Percentiles rank a stretch among this genome's conserved stretches.
These are phyloP conservation scores for Pissodes strobi DNA, from an alignment of 1,140 invertebrate genomes.

Conservation along the genomic window DNA sequence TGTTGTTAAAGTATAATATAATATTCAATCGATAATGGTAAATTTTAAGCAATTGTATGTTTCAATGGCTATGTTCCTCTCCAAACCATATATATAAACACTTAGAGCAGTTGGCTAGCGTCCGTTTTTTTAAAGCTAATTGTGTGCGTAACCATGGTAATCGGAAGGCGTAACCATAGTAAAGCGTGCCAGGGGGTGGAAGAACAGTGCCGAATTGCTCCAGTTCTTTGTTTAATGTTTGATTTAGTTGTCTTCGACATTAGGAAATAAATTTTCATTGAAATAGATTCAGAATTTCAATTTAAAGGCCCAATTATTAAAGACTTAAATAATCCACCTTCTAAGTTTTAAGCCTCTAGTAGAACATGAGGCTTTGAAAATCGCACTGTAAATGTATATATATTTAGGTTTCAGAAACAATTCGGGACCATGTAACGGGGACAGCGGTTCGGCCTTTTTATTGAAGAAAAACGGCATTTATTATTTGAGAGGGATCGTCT, in stretches of 20 bases:
- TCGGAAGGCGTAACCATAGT: too few species aligned
- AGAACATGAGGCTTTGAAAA: background rate
- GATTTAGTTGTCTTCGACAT: background rate
- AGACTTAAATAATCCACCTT: background rate
- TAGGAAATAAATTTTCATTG: too few species aligned
- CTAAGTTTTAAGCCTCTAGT: background rate
- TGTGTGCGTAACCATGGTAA: too few species aligned
- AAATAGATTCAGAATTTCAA: conserved; percentile 48
- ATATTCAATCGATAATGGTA: too few species aligned
- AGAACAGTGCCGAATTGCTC: too few species aligned
- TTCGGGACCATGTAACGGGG: conserved; percentile 51
- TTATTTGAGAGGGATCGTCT: conserved; percentile 60
- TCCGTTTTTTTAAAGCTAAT: background rate
- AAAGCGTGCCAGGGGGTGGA: background rate
- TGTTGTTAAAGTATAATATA: too few species aligned
- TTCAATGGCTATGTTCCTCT: too few species aligned
- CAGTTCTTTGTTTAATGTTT: too few species aligned
- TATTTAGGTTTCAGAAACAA: conserved; percentile 47
- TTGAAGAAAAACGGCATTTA: conserved; percentile 51
- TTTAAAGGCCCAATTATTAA: conserved; percentile 47
- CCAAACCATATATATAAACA: too few species aligned
- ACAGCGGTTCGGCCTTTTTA: conserved; percentile 51
- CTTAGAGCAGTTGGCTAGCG: too few species aligned
- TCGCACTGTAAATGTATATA: too few species aligned
- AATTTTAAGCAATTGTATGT: too few species aligned